These are phyloP conservation scores for Fabriciana adippe DNA, from an alignment of 2,888 invertebrate genomes.

Conservation along the genomic window DNA sequence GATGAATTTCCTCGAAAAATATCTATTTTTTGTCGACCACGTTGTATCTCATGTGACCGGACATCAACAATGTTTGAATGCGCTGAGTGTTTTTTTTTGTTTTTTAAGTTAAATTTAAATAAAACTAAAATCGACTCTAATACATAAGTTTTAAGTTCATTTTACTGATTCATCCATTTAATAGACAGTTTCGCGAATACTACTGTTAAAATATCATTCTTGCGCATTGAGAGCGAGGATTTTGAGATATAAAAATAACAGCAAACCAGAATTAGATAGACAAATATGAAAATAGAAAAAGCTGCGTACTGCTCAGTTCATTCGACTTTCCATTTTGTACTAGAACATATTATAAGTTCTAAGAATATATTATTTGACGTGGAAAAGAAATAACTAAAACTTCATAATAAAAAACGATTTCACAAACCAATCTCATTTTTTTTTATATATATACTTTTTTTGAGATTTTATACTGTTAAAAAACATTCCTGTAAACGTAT, in stretches of 20 bases:
- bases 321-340: too few relatives aligned
- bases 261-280: constrained; percentile 9
- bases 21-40: background rate
- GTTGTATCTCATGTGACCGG: constrained; percentile 3
- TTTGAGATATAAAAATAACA: constrained; percentile 9
- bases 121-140: background rate
- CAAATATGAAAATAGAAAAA: background rate
- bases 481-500: background rate
- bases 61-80: background rate
- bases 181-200: background rate
- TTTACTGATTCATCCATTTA: background rate
- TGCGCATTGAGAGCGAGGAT: constrained; percentile 14
- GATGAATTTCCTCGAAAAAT: background rate
- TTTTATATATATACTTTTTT: background rate
- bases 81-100: background rate
- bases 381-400: too few relatives aligned
- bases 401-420: too few relatives aligned
- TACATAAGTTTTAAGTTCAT: background rate
- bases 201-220: constrained; percentile 3
- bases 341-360: too few relatives aligned
- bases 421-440: background rate
- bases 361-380: too few relatives aligned
- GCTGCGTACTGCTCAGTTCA: background rate
- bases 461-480: background rate
- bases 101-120: background rate